Evolutionary conservation across 2,888 invertebrate genomes (phyloP), one percentile per base, ranked within the genome.

Genomic region (Actias luna): DNA sequence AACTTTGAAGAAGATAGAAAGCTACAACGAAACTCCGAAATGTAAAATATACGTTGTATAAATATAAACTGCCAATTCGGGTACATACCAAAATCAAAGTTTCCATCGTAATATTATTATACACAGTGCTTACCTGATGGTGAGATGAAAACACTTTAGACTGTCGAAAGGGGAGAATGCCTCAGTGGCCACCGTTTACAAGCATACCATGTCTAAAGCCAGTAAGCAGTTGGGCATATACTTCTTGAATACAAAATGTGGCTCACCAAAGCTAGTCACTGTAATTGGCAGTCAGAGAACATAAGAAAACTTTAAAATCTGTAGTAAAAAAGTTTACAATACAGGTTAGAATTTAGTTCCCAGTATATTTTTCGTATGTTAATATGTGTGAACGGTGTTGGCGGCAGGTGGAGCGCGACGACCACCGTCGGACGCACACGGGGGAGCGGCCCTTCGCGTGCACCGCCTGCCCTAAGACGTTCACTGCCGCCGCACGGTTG

Each of bases 401-500:
- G 67, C 69, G 78, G 72, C 80, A 92, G 92, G 91, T 92, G 89
- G 92, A 92, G 91, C 92, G 92, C 68, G 92, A 92, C 91, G 92
- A 92, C 74, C 92, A 92, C 69, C 88, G 92, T 22, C 89, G 92
- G 69, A 92, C 91, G 66, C 92, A 92, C 79, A 92, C 92, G 29
- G 91, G 92, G 72, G 92, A 92, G 83, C 85, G 92, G 67, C 92
- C 92, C 82, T 92, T 92, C 82, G 89, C 89, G 77, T 92, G 92
- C 80, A 68, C 85, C 46, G 86, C 84, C 67, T 92, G 92, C 85
- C 88, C 89, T 70, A 92, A 92, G 90, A 92, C 92, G 77, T 92
- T 92, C 83, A 92, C 92, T 67, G 92, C 92, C 62, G 91, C 92
- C 25, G 92, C 92, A 76, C 88, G 92, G 68, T 79, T 92, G 84